phyloP scores from a whole-genome alignment of 2,797 vertebrate species.

The Sphenodon punctatus region DNA sequence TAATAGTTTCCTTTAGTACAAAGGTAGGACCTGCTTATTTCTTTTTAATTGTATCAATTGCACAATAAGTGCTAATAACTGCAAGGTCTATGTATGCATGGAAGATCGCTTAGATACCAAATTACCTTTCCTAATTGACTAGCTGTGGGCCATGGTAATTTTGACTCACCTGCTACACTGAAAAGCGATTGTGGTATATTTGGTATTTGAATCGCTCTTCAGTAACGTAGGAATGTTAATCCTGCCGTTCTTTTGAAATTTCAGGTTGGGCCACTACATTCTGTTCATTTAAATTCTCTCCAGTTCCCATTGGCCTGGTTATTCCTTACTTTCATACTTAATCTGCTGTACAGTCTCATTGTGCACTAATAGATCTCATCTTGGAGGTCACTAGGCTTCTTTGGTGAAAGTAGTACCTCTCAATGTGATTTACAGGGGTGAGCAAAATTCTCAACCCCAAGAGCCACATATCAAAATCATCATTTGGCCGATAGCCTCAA shows the following conservation, averaged over 20 bases:
- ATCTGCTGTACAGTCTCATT: no score
- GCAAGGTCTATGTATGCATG: background rate
- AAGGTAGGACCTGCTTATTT: slow-evolving; percentile 55
- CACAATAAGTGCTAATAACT: slow-evolving; percentile 39
- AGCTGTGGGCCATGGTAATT: slow-evolving; percentile 4
- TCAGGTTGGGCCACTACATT: background rate
- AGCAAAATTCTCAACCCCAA: no score
- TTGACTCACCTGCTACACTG: slow-evolving; percentile 8
- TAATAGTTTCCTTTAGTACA: slow-evolving; percentile 55
- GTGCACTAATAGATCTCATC: no score
- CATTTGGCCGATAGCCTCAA: no score
- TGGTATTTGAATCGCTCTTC: background rate
- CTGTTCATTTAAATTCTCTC: background rate
- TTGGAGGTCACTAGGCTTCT: no score
- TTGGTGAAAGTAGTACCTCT: no score
- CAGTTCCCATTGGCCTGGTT: no score
- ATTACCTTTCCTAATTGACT: slow-evolving; percentile 38
- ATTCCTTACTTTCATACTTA: no score
- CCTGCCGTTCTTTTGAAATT: background rate
- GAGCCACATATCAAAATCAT: no score
- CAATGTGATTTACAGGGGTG: no score
- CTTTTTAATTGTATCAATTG: slow-evolving; percentile 42
- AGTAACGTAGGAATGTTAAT: background rate
- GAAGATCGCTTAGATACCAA: slow-evolving; percentile 25
- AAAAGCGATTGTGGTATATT: background rate